Evolutionary conservation across 2,113 vertebrate genomes (phyloP).

Genomic region (Brachyhypopomus gauderio): DNA sequence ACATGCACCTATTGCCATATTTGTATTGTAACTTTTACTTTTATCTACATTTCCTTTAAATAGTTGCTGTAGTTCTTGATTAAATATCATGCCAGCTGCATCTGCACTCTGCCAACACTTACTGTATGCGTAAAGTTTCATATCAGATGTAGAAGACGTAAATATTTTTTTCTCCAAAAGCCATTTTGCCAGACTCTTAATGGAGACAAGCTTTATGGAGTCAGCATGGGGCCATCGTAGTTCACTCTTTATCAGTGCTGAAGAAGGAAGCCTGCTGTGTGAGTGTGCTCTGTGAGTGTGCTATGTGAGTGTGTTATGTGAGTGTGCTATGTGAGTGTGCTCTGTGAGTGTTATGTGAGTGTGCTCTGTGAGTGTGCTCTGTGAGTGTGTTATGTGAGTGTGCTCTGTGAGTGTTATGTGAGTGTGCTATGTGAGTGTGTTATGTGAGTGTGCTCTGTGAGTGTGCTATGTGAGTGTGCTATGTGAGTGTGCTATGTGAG

Average conservation of each 20-base stretch:
- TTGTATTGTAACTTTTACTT: slow-evolving; percentile 17
- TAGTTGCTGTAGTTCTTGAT: slow-evolving; percentile 6
- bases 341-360: too few species aligned
- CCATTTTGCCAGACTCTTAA: background rate
- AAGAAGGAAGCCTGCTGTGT: background rate
- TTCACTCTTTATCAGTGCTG: background rate
- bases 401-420: too few species aligned
- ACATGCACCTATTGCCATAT: background rate
- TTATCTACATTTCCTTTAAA: slow-evolving; percentile 27
- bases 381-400: too few species aligned
- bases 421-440: too few species aligned
- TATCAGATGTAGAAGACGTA: slow-evolving; percentile 5
- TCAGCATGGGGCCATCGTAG: background rate
- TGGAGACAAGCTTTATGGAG: slow-evolving; percentile 22
- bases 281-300: too few species aligned
- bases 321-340: too few species aligned
- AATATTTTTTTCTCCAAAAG: slow-evolving; percentile 7
- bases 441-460: too few species aligned
- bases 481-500: too few species aligned
- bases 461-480: too few species aligned
- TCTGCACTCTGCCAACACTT: background rate
- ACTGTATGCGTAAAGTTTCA: slow-evolving; percentile 13
- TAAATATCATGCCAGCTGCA: background rate
- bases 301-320: too few species aligned
- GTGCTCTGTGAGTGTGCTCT: too few species aligned